phyloP scores from a whole-genome alignment of 2,113 vertebrate genomes.

The Odocoileus virginianus region DNA sequence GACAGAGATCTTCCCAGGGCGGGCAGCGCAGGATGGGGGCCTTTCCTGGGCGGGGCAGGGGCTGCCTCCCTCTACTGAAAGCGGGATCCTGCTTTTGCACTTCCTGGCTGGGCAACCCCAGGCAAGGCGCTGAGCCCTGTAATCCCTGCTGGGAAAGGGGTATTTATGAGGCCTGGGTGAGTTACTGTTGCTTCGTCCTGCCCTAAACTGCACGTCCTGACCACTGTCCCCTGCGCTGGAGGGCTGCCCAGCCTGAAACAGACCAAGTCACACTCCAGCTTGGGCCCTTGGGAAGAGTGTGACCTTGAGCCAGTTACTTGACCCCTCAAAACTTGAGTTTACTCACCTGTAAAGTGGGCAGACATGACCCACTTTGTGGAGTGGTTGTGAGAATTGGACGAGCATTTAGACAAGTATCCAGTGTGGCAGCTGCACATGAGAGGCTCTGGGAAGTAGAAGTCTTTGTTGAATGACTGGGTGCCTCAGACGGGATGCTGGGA shows the following conservation, averaged over 20 bases:
- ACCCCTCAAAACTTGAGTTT: background rate
- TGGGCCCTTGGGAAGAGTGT: background rate
- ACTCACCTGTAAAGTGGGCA: background rate
- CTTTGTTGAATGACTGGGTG: background rate
- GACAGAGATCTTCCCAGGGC: background rate
- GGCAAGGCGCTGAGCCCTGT: background rate
- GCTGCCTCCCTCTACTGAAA: background rate
- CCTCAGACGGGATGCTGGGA: background rate
- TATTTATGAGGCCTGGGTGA: background rate
- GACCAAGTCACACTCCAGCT: background rate
- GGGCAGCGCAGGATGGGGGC: background rate
- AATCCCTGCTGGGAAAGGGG: background rate
- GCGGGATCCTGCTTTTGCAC: background rate
- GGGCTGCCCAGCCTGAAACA: background rate
- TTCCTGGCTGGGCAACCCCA: background rate
- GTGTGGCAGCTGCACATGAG: accelerated
- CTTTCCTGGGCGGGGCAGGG: background rate
- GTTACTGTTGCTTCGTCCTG: accelerated
- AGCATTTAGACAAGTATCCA: accelerated
- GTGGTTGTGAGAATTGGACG: background rate
- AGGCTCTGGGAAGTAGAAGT: background rate
- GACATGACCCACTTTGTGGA: background rate
- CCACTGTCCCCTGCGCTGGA: background rate
- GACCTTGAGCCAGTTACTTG: background rate
- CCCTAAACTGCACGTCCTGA: background rate